A percentile compares a stretch with the other conserved stretches of the same genome.
phyloP scores from a whole-genome alignment of 2,113 vertebrate genomes.

The Sceloporus undulatus region DNA sequence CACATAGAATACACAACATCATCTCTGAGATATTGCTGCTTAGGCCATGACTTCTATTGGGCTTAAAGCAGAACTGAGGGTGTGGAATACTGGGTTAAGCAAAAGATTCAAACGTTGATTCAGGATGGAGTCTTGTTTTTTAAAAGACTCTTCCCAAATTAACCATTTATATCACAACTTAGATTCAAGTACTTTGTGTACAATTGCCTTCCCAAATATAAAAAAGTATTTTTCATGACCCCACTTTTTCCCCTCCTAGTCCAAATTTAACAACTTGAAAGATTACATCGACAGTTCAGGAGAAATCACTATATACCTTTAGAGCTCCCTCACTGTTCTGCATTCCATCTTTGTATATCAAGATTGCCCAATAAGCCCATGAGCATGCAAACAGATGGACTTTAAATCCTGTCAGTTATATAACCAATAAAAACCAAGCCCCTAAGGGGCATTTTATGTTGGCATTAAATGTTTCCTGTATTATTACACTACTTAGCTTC shows the following conservation, averaged over 20 bases:
- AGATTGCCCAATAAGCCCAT: constrained; percentile 22
- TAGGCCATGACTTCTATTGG: constrained; percentile 37
- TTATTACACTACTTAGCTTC: constrained; percentile 50
- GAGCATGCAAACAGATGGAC: constrained; percentile 36
- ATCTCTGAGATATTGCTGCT: constrained; percentile 45
- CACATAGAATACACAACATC: constrained; percentile 56
- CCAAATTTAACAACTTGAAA: constrained; percentile 12
- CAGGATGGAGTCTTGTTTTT: background rate
- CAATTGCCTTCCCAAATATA: background rate
- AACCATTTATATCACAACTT: constrained; percentile 45
- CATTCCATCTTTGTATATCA: fast-evolving
- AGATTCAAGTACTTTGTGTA: constrained; percentile 46
- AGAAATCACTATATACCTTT: background rate
- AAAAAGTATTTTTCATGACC: constrained; percentile 12
- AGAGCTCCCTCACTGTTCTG: background rate
- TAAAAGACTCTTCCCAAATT: constrained; percentile 20
- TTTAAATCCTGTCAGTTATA: constrained; percentile 37
- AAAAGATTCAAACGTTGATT: constrained; percentile 33
- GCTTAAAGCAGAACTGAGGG: constrained; percentile 8
- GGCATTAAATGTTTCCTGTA: constrained; percentile 47
- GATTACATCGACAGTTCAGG: background rate
- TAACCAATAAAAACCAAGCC: constrained; percentile 49
- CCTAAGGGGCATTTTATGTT: constrained; percentile 55
- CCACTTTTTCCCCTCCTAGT: background rate
- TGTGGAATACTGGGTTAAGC: constrained; percentile 18